Evolutionary conservation across 2,888 invertebrate genomes (phyloP).

Genomic region (Mactromeris polynyma): DNA sequence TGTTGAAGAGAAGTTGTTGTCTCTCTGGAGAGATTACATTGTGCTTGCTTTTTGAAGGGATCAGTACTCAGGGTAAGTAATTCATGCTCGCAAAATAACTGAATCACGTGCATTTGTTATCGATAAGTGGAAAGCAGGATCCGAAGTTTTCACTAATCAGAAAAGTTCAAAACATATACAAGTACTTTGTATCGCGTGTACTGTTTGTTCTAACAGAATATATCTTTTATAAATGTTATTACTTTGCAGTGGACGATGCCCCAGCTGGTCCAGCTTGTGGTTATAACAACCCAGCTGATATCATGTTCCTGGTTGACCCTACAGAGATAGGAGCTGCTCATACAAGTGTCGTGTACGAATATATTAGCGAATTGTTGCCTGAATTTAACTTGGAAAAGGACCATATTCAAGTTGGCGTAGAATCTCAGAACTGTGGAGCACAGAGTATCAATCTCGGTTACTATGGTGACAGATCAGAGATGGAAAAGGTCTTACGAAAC

Average conservation of each 20-base stretch:
- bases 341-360: slow-evolving; percentile 64
- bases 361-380: slow-evolving; percentile 72
- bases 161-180: too few relatives aligned
- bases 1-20: too few relatives aligned
- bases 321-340: slow-evolving; percentile 63
- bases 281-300: slow-evolving; percentile 72
- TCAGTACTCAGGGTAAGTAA: too few relatives aligned
- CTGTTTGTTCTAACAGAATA: too few relatives aligned
- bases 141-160: too few relatives aligned
- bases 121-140: too few relatives aligned
- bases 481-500: slow-evolving; percentile 57
- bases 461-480: slow-evolving; percentile 55
- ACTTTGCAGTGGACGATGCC: slow-evolving; percentile 41
- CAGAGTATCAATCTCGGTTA: slow-evolving; percentile 72
- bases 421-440: slow-evolving; percentile 74
- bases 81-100: too few relatives aligned
- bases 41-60: too few relatives aligned
- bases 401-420: slow-evolving; percentile 76
- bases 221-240: too few relatives aligned
- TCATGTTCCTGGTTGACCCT: slow-evolving; percentile 80
- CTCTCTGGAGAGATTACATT: too few relatives aligned
- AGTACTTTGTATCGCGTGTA: too few relatives aligned
- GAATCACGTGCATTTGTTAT: too few relatives aligned
- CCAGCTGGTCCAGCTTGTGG: slow-evolving; percentile 65
- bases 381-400: slow-evolving; percentile 75